phyloP scores from a whole-genome alignment of 2,888 invertebrate genomes.

The Notodonta dromedarius region DNA sequence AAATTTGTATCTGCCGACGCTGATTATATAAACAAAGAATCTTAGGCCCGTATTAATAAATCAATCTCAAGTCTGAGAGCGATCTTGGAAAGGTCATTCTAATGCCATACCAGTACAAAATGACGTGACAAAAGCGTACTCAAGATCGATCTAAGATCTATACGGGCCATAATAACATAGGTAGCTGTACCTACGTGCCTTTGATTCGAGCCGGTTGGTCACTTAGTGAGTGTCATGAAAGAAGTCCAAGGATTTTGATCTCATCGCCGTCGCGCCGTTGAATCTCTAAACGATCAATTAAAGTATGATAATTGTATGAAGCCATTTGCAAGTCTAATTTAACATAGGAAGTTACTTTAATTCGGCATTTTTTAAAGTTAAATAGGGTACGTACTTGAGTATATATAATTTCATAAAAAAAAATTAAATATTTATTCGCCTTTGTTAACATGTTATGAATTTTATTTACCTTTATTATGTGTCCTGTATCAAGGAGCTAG shows the following conservation, averaged over 20 bases:
- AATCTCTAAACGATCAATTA: background rate
- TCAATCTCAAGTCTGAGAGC: no score
- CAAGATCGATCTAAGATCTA: no score
- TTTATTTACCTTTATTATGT: no score
- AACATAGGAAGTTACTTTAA: background rate
- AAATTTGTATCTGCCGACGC: background rate
- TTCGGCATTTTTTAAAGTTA: background rate
- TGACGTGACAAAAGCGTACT: no score
- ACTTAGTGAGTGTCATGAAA: background rate
- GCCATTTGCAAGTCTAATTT: background rate
- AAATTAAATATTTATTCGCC: no score
- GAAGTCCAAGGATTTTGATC: background rate
- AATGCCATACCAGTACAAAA: no score
- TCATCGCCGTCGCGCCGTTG: background rate
- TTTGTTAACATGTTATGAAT: no score
- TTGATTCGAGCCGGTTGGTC: background rate
- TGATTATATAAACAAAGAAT: background rate
- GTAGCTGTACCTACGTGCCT: background rate
- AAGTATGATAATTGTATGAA: background rate
- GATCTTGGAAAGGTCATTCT: no score
- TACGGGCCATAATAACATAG: no score
- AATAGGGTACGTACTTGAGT: background rate
- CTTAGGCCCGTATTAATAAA: no score
- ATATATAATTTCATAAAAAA: no score
- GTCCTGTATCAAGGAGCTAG: no score